Evolutionary conservation across 2,797 vertebrate species (phyloP).

Genomic region (Acrossocheilus fasciatus): DNA sequence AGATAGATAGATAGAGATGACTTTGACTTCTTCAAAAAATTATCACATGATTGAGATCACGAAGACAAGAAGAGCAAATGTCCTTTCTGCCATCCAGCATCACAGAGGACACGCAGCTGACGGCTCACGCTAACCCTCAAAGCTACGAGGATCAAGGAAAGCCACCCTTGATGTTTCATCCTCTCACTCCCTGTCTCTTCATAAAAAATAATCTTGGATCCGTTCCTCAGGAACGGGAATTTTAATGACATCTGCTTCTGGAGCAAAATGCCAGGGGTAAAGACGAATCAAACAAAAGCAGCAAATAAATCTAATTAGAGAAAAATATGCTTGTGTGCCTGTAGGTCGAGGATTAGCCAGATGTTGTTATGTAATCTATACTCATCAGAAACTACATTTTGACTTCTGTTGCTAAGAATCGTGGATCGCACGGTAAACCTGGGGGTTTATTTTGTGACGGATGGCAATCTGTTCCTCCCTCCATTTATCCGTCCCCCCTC

Average conservation of each 20-base stretch:
- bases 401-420: conserved; percentile 91
- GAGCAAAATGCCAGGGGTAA: conserved; percentile 73
- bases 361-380: conserved; percentile 86
- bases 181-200: conserved; percentile 55
- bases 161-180: conserved; percentile 54
- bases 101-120: conserved; percentile 44
- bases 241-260: conserved; percentile 73
- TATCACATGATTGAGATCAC: conserved; percentile 1
- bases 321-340: conserved; percentile 72
- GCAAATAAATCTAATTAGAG: conserved; percentile 79
- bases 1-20: background rate
- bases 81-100: conserved; percentile 47
- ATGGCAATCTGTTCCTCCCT: conserved; percentile 78
- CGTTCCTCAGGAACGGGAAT: conserved; percentile 59
- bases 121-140: conserved; percentile 36
- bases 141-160: conserved; percentile 59
- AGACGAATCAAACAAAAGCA: conserved; percentile 71
- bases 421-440: conserved; percentile 95
- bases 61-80: conserved; percentile 39
- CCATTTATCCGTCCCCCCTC: conserved; percentile 34
- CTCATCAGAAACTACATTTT: conserved; percentile 93
- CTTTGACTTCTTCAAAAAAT: background rate
- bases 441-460: conserved; percentile 92
- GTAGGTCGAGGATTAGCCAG: conserved; percentile 80
- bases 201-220: conserved; percentile 65